Conservation (phyloP, 2,888 invertebrate species). For the Synanthedon vespiformis region DNA sequence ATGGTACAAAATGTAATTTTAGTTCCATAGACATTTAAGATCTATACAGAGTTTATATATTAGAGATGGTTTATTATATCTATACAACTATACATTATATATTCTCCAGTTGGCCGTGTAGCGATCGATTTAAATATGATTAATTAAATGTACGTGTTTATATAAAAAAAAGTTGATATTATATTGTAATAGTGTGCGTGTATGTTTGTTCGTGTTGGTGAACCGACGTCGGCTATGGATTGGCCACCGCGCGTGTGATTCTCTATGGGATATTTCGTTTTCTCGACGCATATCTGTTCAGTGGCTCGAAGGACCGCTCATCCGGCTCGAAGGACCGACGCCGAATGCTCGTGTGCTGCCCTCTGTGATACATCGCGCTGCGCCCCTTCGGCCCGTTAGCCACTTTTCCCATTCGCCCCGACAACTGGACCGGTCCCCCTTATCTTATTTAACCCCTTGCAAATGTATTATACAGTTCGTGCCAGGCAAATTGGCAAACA, state of each 20-base stretch:
- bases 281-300: slow-evolving; percentile 18
- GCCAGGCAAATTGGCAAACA: too few relatives aligned
- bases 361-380: slow-evolving; percentile 38
- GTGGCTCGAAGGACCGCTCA: slow-evolving; percentile 9
- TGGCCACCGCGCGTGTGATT: slow-evolving; percentile 25
- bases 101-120: slow-evolving; percentile 15
- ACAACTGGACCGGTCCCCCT: neutral
- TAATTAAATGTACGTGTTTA: neutral
- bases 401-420: neutral
- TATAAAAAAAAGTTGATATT: neutral
- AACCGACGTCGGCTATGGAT: slow-evolving; percentile 24
- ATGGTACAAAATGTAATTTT: slow-evolving; percentile 67
- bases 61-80: slow-evolving; percentile 19
- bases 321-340: slow-evolving; percentile 7
- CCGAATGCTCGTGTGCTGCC: slow-evolving; percentile 32
- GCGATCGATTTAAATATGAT: neutral
- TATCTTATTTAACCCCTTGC: too few relatives aligned
- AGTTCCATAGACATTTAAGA: slow-evolving; percentile 63
- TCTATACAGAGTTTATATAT: slow-evolving; percentile 57
- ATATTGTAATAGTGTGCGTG: slow-evolving; percentile 35
- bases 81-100: slow-evolving; percentile 22
- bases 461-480: too few relatives aligned
- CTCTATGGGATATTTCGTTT: slow-evolving; percentile 10
- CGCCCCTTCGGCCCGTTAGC: slow-evolving; percentile 6
- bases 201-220: slow-evolving; percentile 39